Evolutionary conservation across 2,797 vertebrate species (phyloP).

Genomic region (Cetoscarus ocellatus): DNA sequence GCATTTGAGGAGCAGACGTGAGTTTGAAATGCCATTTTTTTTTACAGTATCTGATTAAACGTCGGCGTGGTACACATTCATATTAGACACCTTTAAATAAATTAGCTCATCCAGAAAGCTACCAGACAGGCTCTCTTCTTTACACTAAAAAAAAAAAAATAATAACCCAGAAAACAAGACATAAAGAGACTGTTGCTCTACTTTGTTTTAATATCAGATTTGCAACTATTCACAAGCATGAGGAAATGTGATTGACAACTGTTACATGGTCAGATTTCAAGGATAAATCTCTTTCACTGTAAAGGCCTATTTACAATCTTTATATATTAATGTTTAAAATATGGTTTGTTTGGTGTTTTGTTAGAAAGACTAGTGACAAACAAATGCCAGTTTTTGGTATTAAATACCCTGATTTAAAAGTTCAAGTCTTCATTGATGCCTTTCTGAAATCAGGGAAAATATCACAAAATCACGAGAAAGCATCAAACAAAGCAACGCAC

Average conservation of each 20-base stretch:
- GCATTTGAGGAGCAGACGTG: too few species aligned
- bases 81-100: too few species aligned
- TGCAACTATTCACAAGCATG: constrained; percentile 47
- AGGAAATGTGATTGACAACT: constrained; percentile 28
- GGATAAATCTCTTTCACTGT: constrained; percentile 25
- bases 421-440: constrained; percentile 44
- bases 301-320: constrained; percentile 64
- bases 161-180: constrained; percentile 16
- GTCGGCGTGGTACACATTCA: too few species aligned
- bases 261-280: constrained; percentile 23
- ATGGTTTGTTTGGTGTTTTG: constrained; percentile 2
- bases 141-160: neutral
- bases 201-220: constrained; percentile 59
- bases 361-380: constrained; percentile 18
- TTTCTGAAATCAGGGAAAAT: constrained; percentile 25
- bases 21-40: too few species aligned
- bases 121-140: too few species aligned
- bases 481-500: constrained; percentile 37
- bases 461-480: constrained; percentile 27
- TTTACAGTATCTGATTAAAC: too few species aligned
- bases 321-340: constrained; percentile 9
- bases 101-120: too few species aligned
- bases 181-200: constrained; percentile 23
- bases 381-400: constrained; percentile 6
- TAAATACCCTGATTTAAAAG: constrained; percentile 20